A percentile compares a stretch with the other conserved stretches of the same genome.
Evolutionary conservation across 2,113 vertebrate species (phyloP).

Genomic region (Hemibagrus wyckioides): DNA sequence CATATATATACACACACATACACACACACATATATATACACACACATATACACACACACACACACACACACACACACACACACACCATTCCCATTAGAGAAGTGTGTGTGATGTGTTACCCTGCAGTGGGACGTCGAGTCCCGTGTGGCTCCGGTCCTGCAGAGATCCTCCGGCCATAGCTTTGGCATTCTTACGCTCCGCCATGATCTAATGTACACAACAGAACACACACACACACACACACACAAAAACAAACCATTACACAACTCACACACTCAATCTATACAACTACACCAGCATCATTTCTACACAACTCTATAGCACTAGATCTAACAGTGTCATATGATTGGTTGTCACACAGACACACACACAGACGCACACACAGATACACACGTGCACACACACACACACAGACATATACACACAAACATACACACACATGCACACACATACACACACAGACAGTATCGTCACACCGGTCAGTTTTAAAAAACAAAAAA

Average conservation of each 20-base stretch:
- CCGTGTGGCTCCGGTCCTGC: conserved; percentile 79
- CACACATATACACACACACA: no score
- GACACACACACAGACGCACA: no score
- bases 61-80: background rate
- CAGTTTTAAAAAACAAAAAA: no score
- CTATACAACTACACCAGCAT: no score
- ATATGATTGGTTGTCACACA: no score
- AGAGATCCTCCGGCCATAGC: conserved; percentile 88
- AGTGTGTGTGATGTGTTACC: conserved; percentile 70
- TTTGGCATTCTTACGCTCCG: conserved; percentile 96
- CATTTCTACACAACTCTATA: no score
- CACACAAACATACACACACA: no score
- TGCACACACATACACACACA: no score
- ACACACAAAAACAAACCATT: background rate
- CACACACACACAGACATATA: no score
- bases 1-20: conserved; percentile 10
- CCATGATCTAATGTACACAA: conserved; percentile 86
- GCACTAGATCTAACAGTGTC: no score
- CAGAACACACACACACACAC: background rate
- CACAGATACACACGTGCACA: no score
- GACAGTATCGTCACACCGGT: no score
- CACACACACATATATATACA: background rate
- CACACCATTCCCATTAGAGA: background rate
- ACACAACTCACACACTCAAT: background rate
- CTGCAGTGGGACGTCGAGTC: conserved; percentile 91